Percentiles rank a stretch among this genome's conserved stretches.
Conservation (phyloP, 2,797 vertebrate genomes). For the Dendrocincla fuliginosa region DNA sequence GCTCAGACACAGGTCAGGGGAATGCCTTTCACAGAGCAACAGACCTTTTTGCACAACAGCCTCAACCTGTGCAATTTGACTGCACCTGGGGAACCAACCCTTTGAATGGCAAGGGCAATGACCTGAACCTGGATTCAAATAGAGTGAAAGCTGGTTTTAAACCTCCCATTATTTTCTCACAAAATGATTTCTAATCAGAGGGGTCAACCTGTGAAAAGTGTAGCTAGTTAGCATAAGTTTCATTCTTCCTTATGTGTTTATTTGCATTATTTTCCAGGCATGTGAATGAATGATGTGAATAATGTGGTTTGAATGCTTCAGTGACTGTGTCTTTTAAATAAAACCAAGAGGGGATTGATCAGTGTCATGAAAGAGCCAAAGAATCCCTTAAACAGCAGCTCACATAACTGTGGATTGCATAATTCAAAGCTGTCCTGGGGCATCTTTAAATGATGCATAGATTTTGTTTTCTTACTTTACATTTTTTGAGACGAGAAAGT, state of each 20-base stretch:
- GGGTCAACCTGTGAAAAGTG: conserved; percentile 52
- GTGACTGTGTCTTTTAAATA: conserved; percentile 55
- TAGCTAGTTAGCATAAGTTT: conserved; percentile 65
- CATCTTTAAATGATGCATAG: conserved; percentile 78
- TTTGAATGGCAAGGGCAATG: conserved; percentile 11
- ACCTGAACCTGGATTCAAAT: conserved; percentile 41
- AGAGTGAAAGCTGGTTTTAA: conserved; percentile 61
- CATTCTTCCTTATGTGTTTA: conserved; percentile 58
- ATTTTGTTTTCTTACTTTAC: conserved; percentile 75
- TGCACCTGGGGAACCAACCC: background rate
- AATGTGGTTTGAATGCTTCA: conserved; percentile 48
- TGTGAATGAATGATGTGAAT: conserved; percentile 30
- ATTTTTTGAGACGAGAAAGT: conserved; percentile 59
- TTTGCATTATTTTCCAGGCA: conserved; percentile 62
- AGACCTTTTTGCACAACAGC: background rate
- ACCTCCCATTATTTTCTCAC: conserved; percentile 50
- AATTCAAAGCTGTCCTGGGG: conserved; percentile 77
- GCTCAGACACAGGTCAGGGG: background rate
- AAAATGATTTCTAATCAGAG: conserved; percentile 51
- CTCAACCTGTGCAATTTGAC: background rate
- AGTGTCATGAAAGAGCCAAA: conserved; percentile 61
- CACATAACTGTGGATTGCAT: conserved; percentile 67
- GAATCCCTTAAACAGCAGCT: conserved; percentile 72
- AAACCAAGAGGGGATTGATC: conserved; percentile 46
- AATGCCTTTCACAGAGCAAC: background rate